These are phyloP conservation scores for Sarcophaga rosellei DNA, from an alignment of 2,888 invertebrate species.

Conservation along the genomic window DNA sequence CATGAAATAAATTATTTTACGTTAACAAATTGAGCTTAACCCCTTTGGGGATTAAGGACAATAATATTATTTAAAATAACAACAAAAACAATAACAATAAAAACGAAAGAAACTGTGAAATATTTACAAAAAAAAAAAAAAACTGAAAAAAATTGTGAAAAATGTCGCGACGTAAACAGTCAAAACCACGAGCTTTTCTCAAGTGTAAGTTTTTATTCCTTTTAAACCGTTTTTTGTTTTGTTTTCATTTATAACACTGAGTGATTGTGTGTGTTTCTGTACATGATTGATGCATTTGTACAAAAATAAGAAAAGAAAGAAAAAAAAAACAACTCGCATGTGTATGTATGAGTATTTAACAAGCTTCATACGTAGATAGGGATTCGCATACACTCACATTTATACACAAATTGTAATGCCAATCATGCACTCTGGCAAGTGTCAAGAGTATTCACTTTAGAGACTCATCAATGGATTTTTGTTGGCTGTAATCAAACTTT, in stretches of 20 bases:
- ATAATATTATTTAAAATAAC: slow-evolving; percentile 16
- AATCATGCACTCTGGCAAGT: slow-evolving; percentile 69
- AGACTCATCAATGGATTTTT: slow-evolving; percentile 68
- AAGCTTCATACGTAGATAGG: slow-evolving; percentile 18
- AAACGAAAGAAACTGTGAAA: slow-evolving; percentile 17
- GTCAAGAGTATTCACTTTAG: slow-evolving; percentile 68
- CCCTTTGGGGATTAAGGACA: background rate
- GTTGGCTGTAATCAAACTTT: slow-evolving; percentile 68
- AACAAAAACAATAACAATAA: background rate
- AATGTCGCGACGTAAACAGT: slow-evolving; percentile 88
- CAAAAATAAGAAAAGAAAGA: slow-evolving; percentile 3
- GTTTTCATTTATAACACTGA: slow-evolving; percentile 33
- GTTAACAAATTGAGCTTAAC: background rate
- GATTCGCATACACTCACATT: slow-evolving; percentile 25
- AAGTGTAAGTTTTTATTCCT: slow-evolving; percentile 84
- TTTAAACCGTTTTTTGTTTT: slow-evolving; percentile 8
- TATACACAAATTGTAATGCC: slow-evolving; percentile 67
- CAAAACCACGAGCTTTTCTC: slow-evolving; percentile 85
- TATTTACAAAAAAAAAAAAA: background rate
- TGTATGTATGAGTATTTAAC: background rate
- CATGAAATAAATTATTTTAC: background rate
- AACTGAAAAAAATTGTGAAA: slow-evolving; percentile 36
- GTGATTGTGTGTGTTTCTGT: slow-evolving; percentile 2
- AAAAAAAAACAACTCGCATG: slow-evolving; percentile 1
- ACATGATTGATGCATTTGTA: slow-evolving; percentile 58